Base-by-base conservation (phyloP, 1,140 invertebrate genomes). In the Drosophila punjabiensis region DNA sequence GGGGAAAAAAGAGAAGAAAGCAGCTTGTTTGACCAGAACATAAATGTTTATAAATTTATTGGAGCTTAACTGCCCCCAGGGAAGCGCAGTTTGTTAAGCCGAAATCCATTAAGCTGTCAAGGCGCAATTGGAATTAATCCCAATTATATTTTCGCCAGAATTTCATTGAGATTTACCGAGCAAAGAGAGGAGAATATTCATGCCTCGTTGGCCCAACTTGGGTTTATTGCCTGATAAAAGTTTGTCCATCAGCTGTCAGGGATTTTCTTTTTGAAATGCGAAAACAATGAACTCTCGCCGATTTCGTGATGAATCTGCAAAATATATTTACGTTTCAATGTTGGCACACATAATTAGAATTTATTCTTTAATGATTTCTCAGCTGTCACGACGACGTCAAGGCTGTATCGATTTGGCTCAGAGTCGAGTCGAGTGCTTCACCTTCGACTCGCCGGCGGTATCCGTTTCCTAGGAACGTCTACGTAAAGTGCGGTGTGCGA, bases 341-440 rank as follows among this genome's bases (percentile, higher is more conserved):
- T 43, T 52, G 33, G 33, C 70, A 61, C 68, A 74, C 68, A 74
- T 74, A 74, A 62, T 74, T 74, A 74, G 68, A 74, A 73, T 74
- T 43, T 74, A 53, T 74, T 74, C 45, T 74, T 74, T 74, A 62
- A 74, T 74, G 70, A 74, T 74, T 74, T 74, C 45, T 74, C n/a
- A 62, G 69, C 70, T 74, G 70, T 74, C 70, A 74, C n/a, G 24
- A 24, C 16, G 35, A 32, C 70, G 45, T 39, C 55, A 74, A 74
- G 70, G 70, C 56, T 55, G 68, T 74, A 74, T 74, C 70, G 70
- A 74, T 74, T 74, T 43, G 70, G 37, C 68, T 37, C 16, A 28
- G 7, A 37, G 53, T n/a, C n/a, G n/a, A 37, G 53, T 52, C 55
- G 56, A 61, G 55, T 61, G 68, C 13, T 74, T 74, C 18, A 74